These are phyloP conservation scores for Pogonognathellus flavescens DNA, from an alignment of 1,140 invertebrate genomes.

Conservation along the genomic window DNA sequence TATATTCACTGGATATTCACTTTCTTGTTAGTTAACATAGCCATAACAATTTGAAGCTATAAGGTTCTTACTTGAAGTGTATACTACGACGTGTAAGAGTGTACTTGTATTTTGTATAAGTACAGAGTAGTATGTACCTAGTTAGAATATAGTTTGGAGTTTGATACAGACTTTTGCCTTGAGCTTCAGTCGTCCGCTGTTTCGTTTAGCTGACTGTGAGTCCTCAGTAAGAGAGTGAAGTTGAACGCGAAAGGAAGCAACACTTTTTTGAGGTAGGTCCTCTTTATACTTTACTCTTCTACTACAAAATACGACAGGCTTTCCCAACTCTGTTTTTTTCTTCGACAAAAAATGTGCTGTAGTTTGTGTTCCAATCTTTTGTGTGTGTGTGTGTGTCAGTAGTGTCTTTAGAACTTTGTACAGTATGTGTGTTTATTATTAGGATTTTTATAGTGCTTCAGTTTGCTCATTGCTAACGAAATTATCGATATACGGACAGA, in stretches of 20 bases:
- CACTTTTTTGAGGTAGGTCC: conserved; percentile 45
- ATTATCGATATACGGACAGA: no score
- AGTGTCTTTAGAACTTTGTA: not conserved
- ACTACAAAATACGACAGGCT: not conserved
- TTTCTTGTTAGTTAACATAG: no score
- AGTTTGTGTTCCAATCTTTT: not conserved
- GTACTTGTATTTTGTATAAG: no score
- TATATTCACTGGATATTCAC: no score
- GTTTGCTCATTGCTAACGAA: not conserved
- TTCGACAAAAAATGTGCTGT: not conserved
- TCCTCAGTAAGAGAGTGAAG: conserved; percentile 40
- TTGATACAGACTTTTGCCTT: conserved; percentile 22
- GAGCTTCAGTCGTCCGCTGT: conserved; percentile 26
- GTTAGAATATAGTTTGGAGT: no score
- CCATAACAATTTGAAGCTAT: no score
- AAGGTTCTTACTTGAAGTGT: no score
- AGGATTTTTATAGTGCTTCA: not conserved
- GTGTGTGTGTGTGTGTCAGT: conserved; percentile 40
- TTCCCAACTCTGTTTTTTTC: conserved; percentile 9
- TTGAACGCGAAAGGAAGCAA: conserved; percentile 37
- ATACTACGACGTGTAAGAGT: no score
- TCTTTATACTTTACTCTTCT: not conserved
- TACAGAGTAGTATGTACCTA: no score
- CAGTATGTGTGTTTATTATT: not conserved
- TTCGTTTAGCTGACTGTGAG: not conserved